These are phyloP conservation scores for Rhombomys opimus DNA, from an alignment of 2,113 vertebrate genomes.

Conservation along the genomic window DNA sequence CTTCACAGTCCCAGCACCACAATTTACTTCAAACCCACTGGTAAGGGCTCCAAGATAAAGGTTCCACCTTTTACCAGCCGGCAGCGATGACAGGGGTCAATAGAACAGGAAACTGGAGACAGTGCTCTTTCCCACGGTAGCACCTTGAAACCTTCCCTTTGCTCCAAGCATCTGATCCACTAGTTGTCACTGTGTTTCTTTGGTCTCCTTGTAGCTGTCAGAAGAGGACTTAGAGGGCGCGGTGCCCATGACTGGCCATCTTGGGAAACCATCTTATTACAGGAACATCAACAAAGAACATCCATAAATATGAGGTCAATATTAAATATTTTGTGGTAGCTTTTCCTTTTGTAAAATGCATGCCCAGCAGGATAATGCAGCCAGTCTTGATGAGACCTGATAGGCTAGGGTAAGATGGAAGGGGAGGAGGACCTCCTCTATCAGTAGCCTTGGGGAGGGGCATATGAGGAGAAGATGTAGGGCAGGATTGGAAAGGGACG, in stretches of 20 bases:
- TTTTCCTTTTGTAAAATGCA: conserved; percentile 25
- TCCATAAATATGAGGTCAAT: background rate
- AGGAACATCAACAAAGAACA: background rate
- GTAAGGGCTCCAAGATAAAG: conserved; percentile 55
- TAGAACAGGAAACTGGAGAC: background rate
- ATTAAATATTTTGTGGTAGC: background rate
- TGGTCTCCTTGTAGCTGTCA: background rate
- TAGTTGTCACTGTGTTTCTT: background rate
- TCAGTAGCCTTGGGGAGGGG: too few species aligned
- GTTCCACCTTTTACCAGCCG: conserved; percentile 9
- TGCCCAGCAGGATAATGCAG: background rate
- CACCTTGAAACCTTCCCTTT: background rate
- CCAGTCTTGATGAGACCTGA: too few species aligned
- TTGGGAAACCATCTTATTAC: background rate
- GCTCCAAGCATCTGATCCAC: background rate
- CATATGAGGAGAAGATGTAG: too few species aligned
- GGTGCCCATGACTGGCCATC: background rate
- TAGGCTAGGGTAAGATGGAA: too few species aligned
- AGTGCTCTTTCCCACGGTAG: background rate
- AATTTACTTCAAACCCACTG: conserved; percentile 32
- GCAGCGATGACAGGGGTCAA: conserved; percentile 23
- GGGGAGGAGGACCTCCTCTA: too few species aligned
- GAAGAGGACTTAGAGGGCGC: background rate
- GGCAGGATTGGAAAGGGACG: too few species aligned
- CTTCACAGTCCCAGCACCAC: conserved; percentile 30